Base-by-base conservation (phyloP, 2,113 vertebrate species). In the Talpa occidentalis region DNA sequence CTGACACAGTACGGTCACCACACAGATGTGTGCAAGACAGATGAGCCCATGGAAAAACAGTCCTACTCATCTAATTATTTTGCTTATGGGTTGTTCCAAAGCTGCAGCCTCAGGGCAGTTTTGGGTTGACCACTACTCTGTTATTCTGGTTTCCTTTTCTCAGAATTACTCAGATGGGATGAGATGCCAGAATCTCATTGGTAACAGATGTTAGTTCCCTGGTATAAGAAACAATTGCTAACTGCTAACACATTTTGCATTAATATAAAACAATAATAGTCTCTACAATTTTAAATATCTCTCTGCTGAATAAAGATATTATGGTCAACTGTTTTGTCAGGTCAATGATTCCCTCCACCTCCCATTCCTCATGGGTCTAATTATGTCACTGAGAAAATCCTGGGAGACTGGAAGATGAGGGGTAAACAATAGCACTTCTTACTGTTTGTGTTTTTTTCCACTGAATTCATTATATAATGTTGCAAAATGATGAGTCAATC, bases 171-270 rank as follows among this genome's bases (percentile, higher is more conserved):
- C 84, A 90, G 3, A 9, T 40, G 56, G 40, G 22, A 87, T 16
- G 2, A 11, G 60, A 21, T 26, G 78, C 81, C 93, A 85, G 81
- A 59, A 42, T 62, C 73, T 79, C 47, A 95, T 42, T 91, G 49
- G 77, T 83, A 91, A 72, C 93, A 94, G 95, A 94, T 95, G 78
- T 47, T 44, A 35, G 35, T 52, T 74, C 83, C 32, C 42, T 30
- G 42, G 32, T 32, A 10, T 70, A 66, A 82, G 67, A 94, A 85
- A 94, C 88, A 91, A 79, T 67, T 69, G 77, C 81, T 97, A 81
- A 95, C 4, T 69, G 67, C 35, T 73, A 91, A 94, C 81, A 94
- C 9, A 70, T 81, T 92, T 85, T 81, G 32, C 44, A 64, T 52
- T 56, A 77, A 85, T 78, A 35, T 72, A 74, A 95, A 85, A 90